These are phyloP conservation scores for Rhagium mordax DNA, from an alignment of 2,888 invertebrate genomes.

Conservation along the genomic window DNA sequence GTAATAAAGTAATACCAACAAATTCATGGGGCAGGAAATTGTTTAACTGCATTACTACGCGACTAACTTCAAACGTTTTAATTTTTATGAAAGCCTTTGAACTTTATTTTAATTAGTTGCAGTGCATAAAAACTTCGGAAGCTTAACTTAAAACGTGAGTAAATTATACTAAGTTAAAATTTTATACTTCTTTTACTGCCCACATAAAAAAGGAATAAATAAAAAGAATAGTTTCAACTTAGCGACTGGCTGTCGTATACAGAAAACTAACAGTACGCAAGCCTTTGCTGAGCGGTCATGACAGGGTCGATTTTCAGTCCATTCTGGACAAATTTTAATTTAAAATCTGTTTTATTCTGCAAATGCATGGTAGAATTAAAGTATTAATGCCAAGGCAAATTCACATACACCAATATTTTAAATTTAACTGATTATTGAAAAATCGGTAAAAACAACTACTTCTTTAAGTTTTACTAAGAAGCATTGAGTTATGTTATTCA, in stretches of 20 bases:
- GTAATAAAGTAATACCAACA: too few relatives aligned
- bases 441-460: too few relatives aligned
- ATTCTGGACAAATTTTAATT: too few relatives aligned
- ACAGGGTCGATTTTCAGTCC: background rate
- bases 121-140: background rate
- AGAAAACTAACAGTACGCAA: conserved; percentile 2
- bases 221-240: background rate
- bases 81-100: background rate
- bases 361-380: too few relatives aligned
- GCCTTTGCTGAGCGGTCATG: background rate
- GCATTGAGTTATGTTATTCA: too few relatives aligned
- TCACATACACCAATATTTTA: too few relatives aligned
- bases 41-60: background rate
- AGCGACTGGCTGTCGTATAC: background rate
- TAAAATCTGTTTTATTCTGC: too few relatives aligned
- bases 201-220: conserved; percentile 3
- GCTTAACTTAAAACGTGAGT: background rate
- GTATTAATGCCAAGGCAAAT: too few relatives aligned
- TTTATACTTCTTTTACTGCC: background rate
- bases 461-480: too few relatives aligned
- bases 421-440: too few relatives aligned
- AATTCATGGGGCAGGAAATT: background rate
- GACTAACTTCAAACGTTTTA: background rate
- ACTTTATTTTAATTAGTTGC: background rate
- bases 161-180: background rate